phyloP scores from a whole-genome alignment of 2,797 vertebrate species.

The Microctenopoma lineatum region DNA sequence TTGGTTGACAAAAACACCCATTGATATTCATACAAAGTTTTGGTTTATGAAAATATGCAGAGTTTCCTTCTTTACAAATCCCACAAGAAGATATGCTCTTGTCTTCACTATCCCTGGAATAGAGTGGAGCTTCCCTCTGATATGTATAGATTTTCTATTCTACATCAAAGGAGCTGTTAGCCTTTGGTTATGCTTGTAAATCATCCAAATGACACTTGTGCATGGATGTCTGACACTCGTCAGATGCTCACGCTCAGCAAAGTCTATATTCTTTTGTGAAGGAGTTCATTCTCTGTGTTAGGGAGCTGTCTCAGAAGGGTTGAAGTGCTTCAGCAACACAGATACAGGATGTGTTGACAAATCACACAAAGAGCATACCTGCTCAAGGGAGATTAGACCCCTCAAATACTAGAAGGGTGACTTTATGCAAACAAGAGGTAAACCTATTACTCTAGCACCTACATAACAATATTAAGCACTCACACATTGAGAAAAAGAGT shows the following conservation, averaged over 20 bases:
- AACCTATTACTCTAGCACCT: conserved; percentile 49
- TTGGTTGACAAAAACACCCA: conserved; percentile 42
- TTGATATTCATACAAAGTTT: conserved; percentile 62
- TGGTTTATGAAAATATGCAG: conserved; percentile 66
- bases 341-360: conserved; percentile 58
- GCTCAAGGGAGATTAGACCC: conserved; percentile 69
- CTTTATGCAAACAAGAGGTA: conserved; percentile 54
- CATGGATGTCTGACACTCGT: conserved; percentile 65
- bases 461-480: conserved; percentile 25
- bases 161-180: conserved; percentile 69
- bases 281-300: conserved; percentile 62
- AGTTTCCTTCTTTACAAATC: conserved; percentile 43
- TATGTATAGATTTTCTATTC: conserved; percentile 69
- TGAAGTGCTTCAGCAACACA: conserved; percentile 49
- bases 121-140: conserved; percentile 48
- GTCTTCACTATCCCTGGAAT: conserved; percentile 40
- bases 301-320: conserved; percentile 61
- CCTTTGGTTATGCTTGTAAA: conserved; percentile 73
- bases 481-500: conserved; percentile 11
- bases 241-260: conserved; percentile 43
- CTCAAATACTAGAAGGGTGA: conserved; percentile 50
- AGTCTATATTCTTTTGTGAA: conserved; percentile 65
- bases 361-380: conserved; percentile 62
- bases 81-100: conserved; percentile 39
- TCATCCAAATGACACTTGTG: conserved; percentile 73